phyloP scores from a whole-genome alignment of 2,797 vertebrate species.

The Phalanger gymnotis region DNA sequence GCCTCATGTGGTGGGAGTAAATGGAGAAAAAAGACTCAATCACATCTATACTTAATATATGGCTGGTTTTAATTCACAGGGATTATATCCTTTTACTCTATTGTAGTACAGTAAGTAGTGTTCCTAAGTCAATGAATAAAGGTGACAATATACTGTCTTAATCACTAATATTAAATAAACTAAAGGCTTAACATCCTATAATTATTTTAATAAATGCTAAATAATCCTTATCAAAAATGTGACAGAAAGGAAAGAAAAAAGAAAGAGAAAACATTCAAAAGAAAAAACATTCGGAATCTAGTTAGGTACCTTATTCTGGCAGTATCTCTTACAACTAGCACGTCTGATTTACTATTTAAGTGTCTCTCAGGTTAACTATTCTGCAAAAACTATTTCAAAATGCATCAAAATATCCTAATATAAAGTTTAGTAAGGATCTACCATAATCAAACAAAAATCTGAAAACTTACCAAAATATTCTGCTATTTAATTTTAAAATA shows the following conservation, averaged over 20 bases:
- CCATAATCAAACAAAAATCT: background rate
- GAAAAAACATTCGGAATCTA: conserved; percentile 27
- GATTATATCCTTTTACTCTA: background rate
- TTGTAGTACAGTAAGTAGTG: conserved; percentile 2
- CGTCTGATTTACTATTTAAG: background rate
- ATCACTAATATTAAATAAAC: conserved; percentile 41
- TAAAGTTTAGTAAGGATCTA: background rate
- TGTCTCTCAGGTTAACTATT: background rate
- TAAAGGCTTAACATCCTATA: conserved; percentile 21
- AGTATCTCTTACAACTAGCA: background rate
- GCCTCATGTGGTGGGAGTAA: background rate
- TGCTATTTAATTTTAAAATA: background rate
- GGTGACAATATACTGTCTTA: conserved; percentile 22
- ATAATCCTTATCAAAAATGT: conserved; percentile 13
- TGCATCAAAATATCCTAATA: background rate
- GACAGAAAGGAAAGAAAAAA: background rate
- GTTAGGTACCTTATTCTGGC: conserved; percentile 40
- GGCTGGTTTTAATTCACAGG: background rate
- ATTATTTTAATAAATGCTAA: conserved; percentile 25
- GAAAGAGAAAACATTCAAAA: conserved; percentile 56
- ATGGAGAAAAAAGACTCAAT: conserved; percentile 25
- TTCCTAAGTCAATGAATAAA: conserved; percentile 15
- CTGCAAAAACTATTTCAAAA: background rate
- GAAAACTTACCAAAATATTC: background rate
- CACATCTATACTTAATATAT: background rate